Percentiles rank a stretch among this genome's conserved stretches.
phyloP scores from a whole-genome alignment of 2,797 vertebrate genomes.

The Phrynocephalus forsythii region DNA sequence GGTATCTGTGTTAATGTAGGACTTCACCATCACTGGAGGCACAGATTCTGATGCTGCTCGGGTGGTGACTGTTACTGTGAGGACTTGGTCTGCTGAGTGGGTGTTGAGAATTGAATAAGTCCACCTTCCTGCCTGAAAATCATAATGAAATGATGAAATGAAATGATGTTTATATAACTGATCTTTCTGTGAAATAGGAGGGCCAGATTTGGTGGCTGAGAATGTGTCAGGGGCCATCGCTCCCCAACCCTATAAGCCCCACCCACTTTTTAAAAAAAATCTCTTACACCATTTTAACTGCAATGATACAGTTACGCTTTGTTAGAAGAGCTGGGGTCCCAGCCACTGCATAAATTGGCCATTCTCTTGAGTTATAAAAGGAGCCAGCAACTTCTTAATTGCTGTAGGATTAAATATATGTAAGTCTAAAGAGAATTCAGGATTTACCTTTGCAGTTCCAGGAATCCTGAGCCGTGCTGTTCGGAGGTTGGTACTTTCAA shows the following conservation, averaged over 20 bases:
- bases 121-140: slow-evolving; percentile 76
- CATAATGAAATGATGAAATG: no score
- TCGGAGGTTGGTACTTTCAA: neutral
- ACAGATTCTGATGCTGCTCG: slow-evolving; percentile 65
- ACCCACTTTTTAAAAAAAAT: no score
- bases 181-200: no score
- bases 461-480: slow-evolving; percentile 70
- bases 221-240: no score
- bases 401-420: neutral
- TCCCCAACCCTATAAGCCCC: no score
- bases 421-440: neutral
- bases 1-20: slow-evolving; percentile 60
- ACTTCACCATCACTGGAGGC: slow-evolving; percentile 71
- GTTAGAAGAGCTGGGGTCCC: neutral
- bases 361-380: neutral
- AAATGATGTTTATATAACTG: no score
- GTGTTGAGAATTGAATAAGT: slow-evolving; percentile 64
- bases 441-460: slow-evolving; percentile 78
- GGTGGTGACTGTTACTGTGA: slow-evolving; percentile 77
- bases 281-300: neutral
- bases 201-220: no score
- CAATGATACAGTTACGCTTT: neutral
- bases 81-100: slow-evolving; percentile 56
- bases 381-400: neutral
- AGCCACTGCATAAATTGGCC: neutral